Percentiles rank a stretch among this genome's conserved stretches.
phyloP scores from a whole-genome alignment of 2,888 invertebrate species.

The Hanleya hanleyi region DNA sequence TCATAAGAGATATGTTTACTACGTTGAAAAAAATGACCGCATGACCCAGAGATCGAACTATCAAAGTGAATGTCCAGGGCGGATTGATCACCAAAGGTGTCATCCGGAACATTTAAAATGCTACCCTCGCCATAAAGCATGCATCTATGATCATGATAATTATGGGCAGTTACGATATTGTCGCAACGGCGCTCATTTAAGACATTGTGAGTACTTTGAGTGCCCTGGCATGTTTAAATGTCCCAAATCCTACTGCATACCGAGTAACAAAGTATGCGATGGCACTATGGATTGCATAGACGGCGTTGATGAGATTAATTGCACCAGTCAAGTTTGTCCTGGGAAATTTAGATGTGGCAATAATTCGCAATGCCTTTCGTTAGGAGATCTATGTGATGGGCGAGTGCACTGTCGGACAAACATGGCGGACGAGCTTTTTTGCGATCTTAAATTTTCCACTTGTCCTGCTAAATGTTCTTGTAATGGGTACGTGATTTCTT shows the following conservation, averaged over 20 bases:
- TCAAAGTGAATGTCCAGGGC: background rate
- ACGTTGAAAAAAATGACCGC: background rate
- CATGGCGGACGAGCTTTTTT: background rate
- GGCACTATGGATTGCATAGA: background rate
- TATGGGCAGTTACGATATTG: background rate
- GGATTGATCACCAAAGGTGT: background rate
- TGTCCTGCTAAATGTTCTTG: background rate
- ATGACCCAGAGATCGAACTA: background rate
- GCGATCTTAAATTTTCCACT: background rate
- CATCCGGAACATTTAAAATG: background rate
- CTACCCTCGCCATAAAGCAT: background rate
- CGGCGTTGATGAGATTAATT: background rate
- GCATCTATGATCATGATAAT: background rate
- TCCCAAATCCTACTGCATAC: slow-evolving; percentile 1
- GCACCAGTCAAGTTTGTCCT: background rate
- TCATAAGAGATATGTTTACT: background rate
- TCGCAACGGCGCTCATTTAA: background rate
- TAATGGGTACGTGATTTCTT: background rate
- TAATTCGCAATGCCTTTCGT: background rate
- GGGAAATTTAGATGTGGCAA: background rate
- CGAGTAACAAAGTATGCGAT: background rate
- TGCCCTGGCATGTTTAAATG: slow-evolving; percentile 8
- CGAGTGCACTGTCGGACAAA: background rate
- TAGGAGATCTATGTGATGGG: background rate
- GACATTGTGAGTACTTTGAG: background rate